These are phyloP conservation scores for Petrocephalus zakoni DNA, from an alignment of 2,113 vertebrate genomes.

Conservation along the genomic window DNA sequence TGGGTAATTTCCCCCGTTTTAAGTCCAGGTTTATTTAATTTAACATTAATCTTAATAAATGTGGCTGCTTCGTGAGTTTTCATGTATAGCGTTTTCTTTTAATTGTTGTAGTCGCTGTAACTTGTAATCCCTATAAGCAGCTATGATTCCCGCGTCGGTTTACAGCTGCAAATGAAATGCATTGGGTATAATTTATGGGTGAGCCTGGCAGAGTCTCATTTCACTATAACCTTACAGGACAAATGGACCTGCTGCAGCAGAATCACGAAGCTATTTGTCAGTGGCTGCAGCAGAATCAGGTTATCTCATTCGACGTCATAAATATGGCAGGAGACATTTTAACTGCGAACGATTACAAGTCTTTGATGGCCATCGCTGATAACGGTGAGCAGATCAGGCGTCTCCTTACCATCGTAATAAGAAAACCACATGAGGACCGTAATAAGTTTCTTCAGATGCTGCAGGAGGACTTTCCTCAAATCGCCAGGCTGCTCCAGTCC, in stretches of 20 bases:
- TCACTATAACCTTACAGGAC: neutral
- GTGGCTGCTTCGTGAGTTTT: neutral
- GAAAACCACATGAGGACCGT: neutral
- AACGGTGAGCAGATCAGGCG: neutral
- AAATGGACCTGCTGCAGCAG: neutral
- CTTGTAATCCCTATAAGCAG: neutral
- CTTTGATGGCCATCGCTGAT: neutral
- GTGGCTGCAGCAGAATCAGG: neutral
- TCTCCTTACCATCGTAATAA: conserved; percentile 12
- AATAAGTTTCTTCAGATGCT: conserved; percentile 4
- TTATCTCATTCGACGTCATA: neutral
- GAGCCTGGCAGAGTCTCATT: neutral
- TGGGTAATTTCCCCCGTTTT: neutral
- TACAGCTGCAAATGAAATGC: neutral
- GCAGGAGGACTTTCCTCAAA: conserved; percentile 10
- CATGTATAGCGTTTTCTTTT: neutral
- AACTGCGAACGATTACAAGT: neutral
- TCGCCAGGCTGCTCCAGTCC: neutral
- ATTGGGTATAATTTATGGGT: neutral
- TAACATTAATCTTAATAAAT: neutral
- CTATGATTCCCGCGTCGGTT: neutral
- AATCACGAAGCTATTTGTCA: neutral
- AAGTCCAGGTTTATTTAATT: neutral
- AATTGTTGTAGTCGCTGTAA: neutral
- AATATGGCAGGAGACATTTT: neutral